These are phyloP conservation scores for Dreissena polymorpha DNA, from an alignment of 1,140 invertebrate species.

Conservation along the genomic window DNA sequence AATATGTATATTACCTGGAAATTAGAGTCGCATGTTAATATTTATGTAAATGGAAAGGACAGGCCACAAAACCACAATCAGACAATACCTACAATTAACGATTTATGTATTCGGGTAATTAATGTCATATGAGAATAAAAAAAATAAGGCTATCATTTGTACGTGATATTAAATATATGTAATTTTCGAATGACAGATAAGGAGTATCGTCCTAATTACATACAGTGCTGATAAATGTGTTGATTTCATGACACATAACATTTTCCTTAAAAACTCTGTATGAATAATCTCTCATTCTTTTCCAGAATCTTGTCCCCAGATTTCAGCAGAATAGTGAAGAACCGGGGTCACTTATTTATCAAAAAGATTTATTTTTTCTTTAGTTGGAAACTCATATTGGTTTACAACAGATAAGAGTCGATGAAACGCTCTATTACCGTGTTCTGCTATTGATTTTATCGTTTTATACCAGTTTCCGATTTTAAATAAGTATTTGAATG, in stretches of 20 bases:
- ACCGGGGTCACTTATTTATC: conserved; percentile 15
- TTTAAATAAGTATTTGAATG: conserved; percentile 30
- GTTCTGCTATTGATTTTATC: not conserved
- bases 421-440: not conserved
- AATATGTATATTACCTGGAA: too few species aligned
- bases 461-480: conserved; percentile 5
- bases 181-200: not conserved
- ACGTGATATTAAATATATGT: not conserved
- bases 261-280: conserved; percentile 11
- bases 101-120: too few species aligned
- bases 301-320: not conserved
- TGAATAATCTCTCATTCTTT: conserved; percentile 19
- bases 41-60: too few species aligned
- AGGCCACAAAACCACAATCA: too few species aligned
- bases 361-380: conserved; percentile 4
- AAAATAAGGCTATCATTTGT: too few species aligned
- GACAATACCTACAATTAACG: too few species aligned
- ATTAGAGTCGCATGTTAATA: too few species aligned
- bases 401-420: conserved; percentile 13
- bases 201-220: conserved; percentile 9
- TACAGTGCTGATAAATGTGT: conserved; percentile 7
- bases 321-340: conserved; percentile 12
- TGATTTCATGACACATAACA: conserved; percentile 22
- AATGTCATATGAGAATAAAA: too few species aligned
- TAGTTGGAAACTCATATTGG: not conserved